Evolutionary conservation across 2,113 vertebrate genomes (phyloP), one percentile per base, ranked within the genome.

Genomic region (Ancistrus triradiatus): DNA sequence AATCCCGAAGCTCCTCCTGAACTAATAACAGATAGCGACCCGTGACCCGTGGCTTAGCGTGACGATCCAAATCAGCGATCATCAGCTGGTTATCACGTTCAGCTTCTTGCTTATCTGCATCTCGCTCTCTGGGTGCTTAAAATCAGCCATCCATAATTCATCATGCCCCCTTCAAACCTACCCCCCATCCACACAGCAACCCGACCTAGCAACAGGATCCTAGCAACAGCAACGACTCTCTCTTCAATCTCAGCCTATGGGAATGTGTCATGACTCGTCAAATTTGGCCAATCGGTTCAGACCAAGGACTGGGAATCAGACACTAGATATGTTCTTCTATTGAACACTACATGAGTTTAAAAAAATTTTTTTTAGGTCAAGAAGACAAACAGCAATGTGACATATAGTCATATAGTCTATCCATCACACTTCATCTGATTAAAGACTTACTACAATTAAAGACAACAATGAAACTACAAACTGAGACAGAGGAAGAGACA

Each of bases 141-240:
- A 91, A 86, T 77, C 87, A 85, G 75, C 83, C 90, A 92, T 93
- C 91, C 93, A 94, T 94, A 93, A 95, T 95, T 95, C 92, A 95
- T 92, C 74, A 84, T 84, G 80, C 81, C 87, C 86, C 85, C 53
- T 87, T 87, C 88, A n/a, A n/a, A n/a, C n/a, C n/a, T n/a, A n/a
- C n/a, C n/a, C n/a, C n/a, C n/a, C n/a, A n/a, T 75, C 84, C 81
- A 80, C 60, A 80, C 86, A 84, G 87, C 87, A 72, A 85, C 82
- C 79, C 69, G 76, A 47, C 78, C 93, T 95, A 90, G 93, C 91
- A 95, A 94, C 91, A 78, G 87, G 83, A 88, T 84, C 93, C 84
- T 94, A 88, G 94, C 93, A 95, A 96, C 93, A 78, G 87, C 86
- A 77, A 83, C 68, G 69, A 70, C 70, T 66, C 60, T 44, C 73